Base-by-base conservation (phyloP, 2,113 vertebrate species). In the Petromus typicus region DNA sequence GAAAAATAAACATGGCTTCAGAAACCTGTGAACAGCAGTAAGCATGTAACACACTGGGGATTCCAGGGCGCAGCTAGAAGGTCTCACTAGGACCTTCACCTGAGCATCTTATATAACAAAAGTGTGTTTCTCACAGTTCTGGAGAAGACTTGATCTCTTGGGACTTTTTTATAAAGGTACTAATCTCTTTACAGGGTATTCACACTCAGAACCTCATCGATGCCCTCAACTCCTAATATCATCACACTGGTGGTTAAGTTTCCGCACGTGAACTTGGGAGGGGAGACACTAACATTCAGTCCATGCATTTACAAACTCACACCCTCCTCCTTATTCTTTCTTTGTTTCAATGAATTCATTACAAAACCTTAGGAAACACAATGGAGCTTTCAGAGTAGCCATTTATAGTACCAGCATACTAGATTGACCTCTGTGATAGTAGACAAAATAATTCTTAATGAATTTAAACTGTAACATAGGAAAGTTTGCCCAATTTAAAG, bases 381-480 rank as follows among this genome's bases (percentile, higher is more conserved):
- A 54, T 34, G 27, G 66, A 45, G 30, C 11, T 66, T 56, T 82
- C n/a, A 40, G n/a, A 57, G 40, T 79, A 86, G 48, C 48, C 10
- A 59, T 10, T 4, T 61, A 1, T 2, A 67, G 0, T 10, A 66
- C 32, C 69, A 67, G 1, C 78, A n/a, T 56, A 5, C 85, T 90
- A 59, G 54, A 22, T 37, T 54, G 66, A 20, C 17, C 43, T 89
- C 14, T 43, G 3, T 5, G 48, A 18, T 76, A 84, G 90, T 54
- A 94, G 95, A 73, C 85, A 78, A 59, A 82, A 45, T 76, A 93
- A 89, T n/a, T 80, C 86, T 93, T 87, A 96, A 95, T n/a, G 90
- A 48, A 83, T 37, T 48, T 61, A 87, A 81, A 91, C 3, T 56
- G 45, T n/a, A 63, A 90, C 37, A 57, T 4, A 9, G 32, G 56